Base-by-base conservation (phyloP, 2,113 vertebrate genomes). In the Ciconia maguari region DNA sequence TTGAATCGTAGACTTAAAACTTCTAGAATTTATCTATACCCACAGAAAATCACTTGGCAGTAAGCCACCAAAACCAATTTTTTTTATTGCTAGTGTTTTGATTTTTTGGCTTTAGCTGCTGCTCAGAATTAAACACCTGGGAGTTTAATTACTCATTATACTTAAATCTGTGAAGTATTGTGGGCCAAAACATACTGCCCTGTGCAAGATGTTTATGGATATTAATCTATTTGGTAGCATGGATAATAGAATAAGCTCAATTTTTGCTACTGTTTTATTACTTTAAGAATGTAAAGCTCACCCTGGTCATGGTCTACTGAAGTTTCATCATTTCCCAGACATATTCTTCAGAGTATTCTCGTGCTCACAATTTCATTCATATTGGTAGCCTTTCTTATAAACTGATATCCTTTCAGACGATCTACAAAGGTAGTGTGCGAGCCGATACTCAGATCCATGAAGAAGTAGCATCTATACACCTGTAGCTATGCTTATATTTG, bases 61-160 rank as follows among this genome's bases (percentile, higher is more conserved):
- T 68, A 97, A 93, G 93, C 95, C 94, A 96, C 74, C 51, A 91
- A 87, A 94, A 29, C 66, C 79, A 89, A 7, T 85, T 92, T 61
- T 54, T 97, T 95, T 90, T 54, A 58, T 48, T 87, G 88, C 65
- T 93, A 93, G 16, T 55, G 36, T 95, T 98, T 95, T 95, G 78
- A 71, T 80, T 97, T 72, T 94, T 87, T 82, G 68, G 61, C 68
- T 96, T 97, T 97, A 97, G 95, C 96, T 98, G 77, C 83, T 96
- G 78, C 82, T 97, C 93, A 94, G 64, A 96, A 85, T 78, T 71
- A 71, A 97, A 89, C 86, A 92, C 93, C 75, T 96, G 91, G 90
- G 87, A 93, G 90, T 97, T 97, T 96, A 97, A 96, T 97, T 97
- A 93, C 91, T 98, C 77, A 86, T 97, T 97, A 94, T 94, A 89